Conservation (phyloP, 2,113 vertebrate species). For the Rousettus leschenaultii region DNA sequence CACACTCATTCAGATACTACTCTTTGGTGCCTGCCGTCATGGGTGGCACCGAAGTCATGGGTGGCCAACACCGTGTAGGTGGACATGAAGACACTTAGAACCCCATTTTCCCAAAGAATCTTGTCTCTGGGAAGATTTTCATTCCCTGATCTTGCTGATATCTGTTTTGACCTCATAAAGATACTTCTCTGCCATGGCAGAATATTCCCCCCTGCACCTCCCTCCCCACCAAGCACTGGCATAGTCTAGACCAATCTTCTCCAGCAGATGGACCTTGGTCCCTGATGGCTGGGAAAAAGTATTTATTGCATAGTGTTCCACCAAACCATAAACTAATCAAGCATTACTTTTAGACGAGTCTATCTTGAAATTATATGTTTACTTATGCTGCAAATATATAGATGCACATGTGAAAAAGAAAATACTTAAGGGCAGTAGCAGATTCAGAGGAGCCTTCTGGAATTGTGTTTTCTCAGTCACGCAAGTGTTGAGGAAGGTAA, state of each 20-base stretch:
- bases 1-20: neutral
- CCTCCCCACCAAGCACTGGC: neutral
- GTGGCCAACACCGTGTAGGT: neutral
- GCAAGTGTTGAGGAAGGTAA: neutral
- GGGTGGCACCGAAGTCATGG: neutral
- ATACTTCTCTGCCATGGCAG: neutral
- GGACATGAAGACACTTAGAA: neutral
- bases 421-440: neutral
- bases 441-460: neutral
- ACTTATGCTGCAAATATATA: neutral
- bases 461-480: neutral
- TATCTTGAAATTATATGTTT: neutral
- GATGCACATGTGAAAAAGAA: neutral
- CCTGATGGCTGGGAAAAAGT: neutral
- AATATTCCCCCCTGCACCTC: neutral
- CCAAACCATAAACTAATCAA: neutral
- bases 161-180: neutral
- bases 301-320: slow-evolving; percentile 1
- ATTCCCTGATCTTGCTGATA: neutral
- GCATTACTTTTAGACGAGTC: neutral
- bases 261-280: neutral
- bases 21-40: neutral
- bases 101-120: neutral
- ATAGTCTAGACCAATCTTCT: neutral
- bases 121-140: neutral